A percentile compares a stretch with the other conserved stretches of the same genome.
Evolutionary conservation across 2,797 vertebrate genomes (phyloP).

Genomic region (Limosa lapponica): DNA sequence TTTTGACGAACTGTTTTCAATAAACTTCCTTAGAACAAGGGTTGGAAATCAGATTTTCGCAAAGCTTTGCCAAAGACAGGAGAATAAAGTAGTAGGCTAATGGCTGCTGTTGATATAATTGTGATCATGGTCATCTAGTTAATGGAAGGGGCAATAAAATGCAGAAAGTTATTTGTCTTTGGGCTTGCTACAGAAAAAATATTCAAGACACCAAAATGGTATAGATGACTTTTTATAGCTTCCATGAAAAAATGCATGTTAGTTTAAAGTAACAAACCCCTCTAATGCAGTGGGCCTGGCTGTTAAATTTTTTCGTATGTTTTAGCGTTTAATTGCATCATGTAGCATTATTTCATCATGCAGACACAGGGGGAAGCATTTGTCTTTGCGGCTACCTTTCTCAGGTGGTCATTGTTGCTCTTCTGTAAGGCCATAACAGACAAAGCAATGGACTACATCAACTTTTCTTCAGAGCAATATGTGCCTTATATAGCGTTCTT

Average conservation of each 20-base stretch:
- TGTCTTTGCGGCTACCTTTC: not conserved
- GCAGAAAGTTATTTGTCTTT: not conserved
- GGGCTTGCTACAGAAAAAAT: not conserved
- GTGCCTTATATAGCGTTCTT: not conserved
- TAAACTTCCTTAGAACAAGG: not conserved
- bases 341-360: not conserved
- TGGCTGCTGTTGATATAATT: not conserved
- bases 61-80: not conserved
- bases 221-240: not conserved
- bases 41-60: not conserved
- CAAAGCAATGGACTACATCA: not conserved
- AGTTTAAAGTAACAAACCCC: not conserved
- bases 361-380: not conserved
- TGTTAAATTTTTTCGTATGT: not conserved
- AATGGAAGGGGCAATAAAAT: not conserved
- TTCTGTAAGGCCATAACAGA: not conserved
- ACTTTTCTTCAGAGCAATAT: not conserved
- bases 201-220: not conserved
- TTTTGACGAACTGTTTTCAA: not conserved
- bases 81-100: not conserved
- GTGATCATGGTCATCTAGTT: not conserved
- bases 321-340: not conserved
- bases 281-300: fast-evolving
- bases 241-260: not conserved
- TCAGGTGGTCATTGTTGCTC: not conserved